Percentiles rank a stretch among this genome's conserved stretches.
Evolutionary conservation across 2,888 invertebrate species (phyloP).

Genomic region (Ditula angustiorana): DNA sequence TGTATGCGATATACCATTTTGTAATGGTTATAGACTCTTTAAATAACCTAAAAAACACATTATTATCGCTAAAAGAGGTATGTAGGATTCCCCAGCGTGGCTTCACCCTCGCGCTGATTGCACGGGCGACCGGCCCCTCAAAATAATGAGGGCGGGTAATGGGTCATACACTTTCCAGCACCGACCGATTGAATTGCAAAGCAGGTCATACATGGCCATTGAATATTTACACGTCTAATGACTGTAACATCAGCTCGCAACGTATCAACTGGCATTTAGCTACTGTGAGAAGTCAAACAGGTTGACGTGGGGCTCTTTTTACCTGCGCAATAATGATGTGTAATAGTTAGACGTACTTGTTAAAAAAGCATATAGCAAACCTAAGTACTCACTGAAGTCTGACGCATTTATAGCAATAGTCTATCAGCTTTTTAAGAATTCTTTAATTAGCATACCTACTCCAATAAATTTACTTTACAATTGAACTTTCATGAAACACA

Average conservation of each 20-base stretch:
- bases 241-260: slow-evolving; percentile 65
- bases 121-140: slow-evolving; percentile 48
- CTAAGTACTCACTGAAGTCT: background rate
- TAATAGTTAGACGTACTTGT: too few species aligned
- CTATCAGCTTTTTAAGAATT: slow-evolving; percentile 2
- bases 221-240: slow-evolving; percentile 77
- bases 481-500: slow-evolving; percentile 22
- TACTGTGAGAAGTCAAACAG: slow-evolving; percentile 61
- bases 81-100: slow-evolving; percentile 32
- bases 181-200: slow-evolving; percentile 76
- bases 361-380: too few species aligned
- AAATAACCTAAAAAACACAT: background rate
- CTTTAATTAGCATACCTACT: background rate
- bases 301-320: slow-evolving; percentile 47
- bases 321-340: slow-evolving; percentile 19
- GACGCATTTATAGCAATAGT: background rate
- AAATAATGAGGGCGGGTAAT: slow-evolving; percentile 64
- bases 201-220: slow-evolving; percentile 62
- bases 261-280: slow-evolving; percentile 67
- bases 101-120: slow-evolving; percentile 42
- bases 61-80: background rate
- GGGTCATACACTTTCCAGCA: slow-evolving; percentile 70
- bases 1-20: background rate
- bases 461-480: slow-evolving; percentile 25
- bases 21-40: background rate